phyloP scores from a whole-genome alignment of 1,140 invertebrate genomes.

The Drosophila asahinai region DNA sequence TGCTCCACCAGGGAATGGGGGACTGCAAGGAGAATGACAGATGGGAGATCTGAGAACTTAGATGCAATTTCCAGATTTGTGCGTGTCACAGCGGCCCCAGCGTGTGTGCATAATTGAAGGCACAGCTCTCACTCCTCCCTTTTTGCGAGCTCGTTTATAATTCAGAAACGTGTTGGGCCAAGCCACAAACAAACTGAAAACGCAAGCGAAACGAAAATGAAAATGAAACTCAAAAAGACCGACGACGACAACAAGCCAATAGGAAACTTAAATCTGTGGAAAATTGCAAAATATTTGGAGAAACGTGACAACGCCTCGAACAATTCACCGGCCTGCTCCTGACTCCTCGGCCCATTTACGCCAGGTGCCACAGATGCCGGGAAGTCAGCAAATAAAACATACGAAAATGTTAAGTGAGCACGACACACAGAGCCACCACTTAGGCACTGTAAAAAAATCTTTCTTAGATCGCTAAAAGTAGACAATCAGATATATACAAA shows the following conservation, averaged over 20 bases:
- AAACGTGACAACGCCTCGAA: constrained; percentile 64
- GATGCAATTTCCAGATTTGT: constrained; percentile 54
- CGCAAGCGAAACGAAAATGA: constrained; percentile 9
- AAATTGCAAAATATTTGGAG: constrained; percentile 66
- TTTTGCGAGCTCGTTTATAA: constrained; percentile 25
- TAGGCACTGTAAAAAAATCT: neutral
- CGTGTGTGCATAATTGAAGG: constrained; percentile 68
- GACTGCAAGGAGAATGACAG: constrained; percentile 10
- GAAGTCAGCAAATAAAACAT: constrained; percentile 44
- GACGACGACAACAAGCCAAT: constrained; percentile 4
- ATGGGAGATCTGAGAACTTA: constrained; percentile 6
- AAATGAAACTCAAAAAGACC: constrained; percentile 15
- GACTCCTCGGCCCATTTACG: constrained; percentile 44
- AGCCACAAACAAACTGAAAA: constrained; percentile 33
- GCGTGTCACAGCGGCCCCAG: constrained; percentile 8
- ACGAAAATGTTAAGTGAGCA: constrained; percentile 28
- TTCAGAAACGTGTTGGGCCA: constrained; percentile 49
- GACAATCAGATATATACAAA: no score
- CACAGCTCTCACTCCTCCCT: neutral
- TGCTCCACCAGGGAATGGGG: neutral
- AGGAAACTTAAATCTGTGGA: constrained; percentile 15
- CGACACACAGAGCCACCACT: constrained; percentile 16
- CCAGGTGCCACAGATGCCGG: constrained; percentile 54
- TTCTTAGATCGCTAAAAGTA: neutral
- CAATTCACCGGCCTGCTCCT: constrained; percentile 10